phyloP scores from a whole-genome alignment of 2,797 vertebrate species.

The Paedocypris micromegethes region DNA sequence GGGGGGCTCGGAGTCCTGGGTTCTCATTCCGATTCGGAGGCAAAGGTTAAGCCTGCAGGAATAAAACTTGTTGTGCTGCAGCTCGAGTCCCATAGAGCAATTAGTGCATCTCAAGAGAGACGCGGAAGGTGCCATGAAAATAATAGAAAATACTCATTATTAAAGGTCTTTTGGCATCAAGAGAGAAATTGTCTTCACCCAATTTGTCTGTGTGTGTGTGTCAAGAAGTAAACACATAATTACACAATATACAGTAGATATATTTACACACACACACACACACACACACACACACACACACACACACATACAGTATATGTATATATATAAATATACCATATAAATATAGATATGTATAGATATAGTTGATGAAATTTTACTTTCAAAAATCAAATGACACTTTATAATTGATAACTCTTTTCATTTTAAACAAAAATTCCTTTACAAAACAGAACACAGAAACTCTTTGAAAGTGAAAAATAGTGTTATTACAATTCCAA shows the following conservation, averaged over 20 bases:
- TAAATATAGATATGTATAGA: too few species aligned
- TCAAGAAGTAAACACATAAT: too few species aligned
- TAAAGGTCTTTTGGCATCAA: constrained; percentile 11
- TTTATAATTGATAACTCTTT: too few species aligned
- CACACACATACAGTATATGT: too few species aligned
- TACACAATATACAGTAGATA: too few species aligned
- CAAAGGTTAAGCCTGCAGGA: constrained; percentile 56
- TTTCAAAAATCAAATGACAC: too few species aligned
- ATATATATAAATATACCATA: too few species aligned
- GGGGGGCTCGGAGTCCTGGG: constrained; percentile 23
- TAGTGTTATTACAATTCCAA: constrained; percentile 59
- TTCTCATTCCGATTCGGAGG: constrained; percentile 47
- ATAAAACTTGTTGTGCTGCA: constrained; percentile 39
- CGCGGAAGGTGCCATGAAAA: constrained; percentile 21
- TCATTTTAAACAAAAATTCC: too few species aligned
- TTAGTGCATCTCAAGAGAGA: constrained; percentile 51
- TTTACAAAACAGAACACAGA: constrained; percentile 45
- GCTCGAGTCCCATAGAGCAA: constrained; percentile 52
- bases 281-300: too few species aligned
- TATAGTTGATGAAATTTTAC: too few species aligned
- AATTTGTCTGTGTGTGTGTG: too few species aligned
- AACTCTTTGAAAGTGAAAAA: constrained; percentile 53
- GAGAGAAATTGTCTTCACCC: constrained; percentile 22
- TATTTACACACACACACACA: too few species aligned
- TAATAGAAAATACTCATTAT: constrained; percentile 7